Evolutionary conservation across 2,113 vertebrate genomes (phyloP), one percentile per base, ranked within the genome.

Genomic region (Cephalopholis sonnerati): DNA sequence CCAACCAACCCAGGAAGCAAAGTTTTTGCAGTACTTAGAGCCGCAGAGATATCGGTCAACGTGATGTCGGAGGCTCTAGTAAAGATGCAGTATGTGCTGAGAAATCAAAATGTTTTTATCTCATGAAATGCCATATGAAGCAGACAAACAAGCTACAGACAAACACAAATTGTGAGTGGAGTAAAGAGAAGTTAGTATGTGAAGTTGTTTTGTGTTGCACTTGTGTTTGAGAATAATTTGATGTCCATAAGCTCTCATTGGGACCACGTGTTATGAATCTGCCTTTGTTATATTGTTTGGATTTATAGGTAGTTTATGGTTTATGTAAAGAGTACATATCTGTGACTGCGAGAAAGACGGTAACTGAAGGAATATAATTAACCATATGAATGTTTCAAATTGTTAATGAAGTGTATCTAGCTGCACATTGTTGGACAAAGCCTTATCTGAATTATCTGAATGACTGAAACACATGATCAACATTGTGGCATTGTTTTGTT

Each of bases 361-460:
- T 54, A 50, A 69, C n/a, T 59, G 66, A 88, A 86, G 58, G 77
- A 87, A 61, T 88, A 44, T 41, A 64, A n/a, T 81, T 71, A 78
- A 84, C n/a, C 63, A 85, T 65, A 77, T 92, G 92, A 94, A 94
- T 95, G 93, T 93, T 90, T 74, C 25, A 75, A 82, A 70, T 32
- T 66, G 55, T 85, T 77, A 17, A 72, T 77, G 11, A 87, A 58
- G 44, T 48, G 72, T 86, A 54, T 91, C 88, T 83, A 88, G 83
- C 84, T 88, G 82, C 85, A 85, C 80, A 85, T 83, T 80, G 69
- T 69, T 83, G 87, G 83, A 85, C 67, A 55, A 93, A 92, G 93
- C 94, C 93, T 94, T 94, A 93, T 75, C 82, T 91, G 82, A 86
- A 46, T 85, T 27, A 78, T 79, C 71, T 89, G 77, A 87, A 79